Base-by-base conservation (phyloP, 2,797 vertebrate genomes). In the Novumbra hubbsi region DNA sequence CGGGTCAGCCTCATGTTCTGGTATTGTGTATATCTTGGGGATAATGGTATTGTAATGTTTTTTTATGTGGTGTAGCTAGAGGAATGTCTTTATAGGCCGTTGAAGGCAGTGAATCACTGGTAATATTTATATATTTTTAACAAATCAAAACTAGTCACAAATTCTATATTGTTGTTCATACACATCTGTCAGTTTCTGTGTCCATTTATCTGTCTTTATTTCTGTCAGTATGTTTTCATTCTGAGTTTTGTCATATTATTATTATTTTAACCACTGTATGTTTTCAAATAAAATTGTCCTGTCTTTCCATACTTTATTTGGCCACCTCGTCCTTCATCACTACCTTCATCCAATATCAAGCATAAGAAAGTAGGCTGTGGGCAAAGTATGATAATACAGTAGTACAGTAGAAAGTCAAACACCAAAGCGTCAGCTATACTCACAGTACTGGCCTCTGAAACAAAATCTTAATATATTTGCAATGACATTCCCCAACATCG, bases 1-100 rank as follows among this genome's bases (percentile, higher is more conserved):
- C 62, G 77, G 80, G 85, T 84, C 87, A 85, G 83, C 73, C 80
- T 79, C 2, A 75, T 82, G 71, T 87, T 80, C 78, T 76, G 76
- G 71, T 84, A 75, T 73, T 68, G 73, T 74, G 79, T 82, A 80
- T 81, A 48, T 21, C 55, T 1, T 21, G 30, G 16, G 12, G 75
- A 75, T 80, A 72, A 70, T 73, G 16, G 75, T 81, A 78, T 5
- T 78, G 76, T 85, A 85, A 76, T 81, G 76, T n/a, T 57, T 24
- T 24, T 86, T 73, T 16, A 76, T 49, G 74, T 41, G 76, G 69
- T 70, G 76, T 80, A 79, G 83, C 75, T 50, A 84, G 80, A 86
- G 3, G 55, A n/a, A 55, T 60, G 21, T 12, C 21, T 11, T 21
- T 60, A 45, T 45, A 76, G 74, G 78, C 79, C 76, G 81, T 78